Conservation (phyloP, 1,140 invertebrate genomes). For the Latrodectus geometricus region DNA sequence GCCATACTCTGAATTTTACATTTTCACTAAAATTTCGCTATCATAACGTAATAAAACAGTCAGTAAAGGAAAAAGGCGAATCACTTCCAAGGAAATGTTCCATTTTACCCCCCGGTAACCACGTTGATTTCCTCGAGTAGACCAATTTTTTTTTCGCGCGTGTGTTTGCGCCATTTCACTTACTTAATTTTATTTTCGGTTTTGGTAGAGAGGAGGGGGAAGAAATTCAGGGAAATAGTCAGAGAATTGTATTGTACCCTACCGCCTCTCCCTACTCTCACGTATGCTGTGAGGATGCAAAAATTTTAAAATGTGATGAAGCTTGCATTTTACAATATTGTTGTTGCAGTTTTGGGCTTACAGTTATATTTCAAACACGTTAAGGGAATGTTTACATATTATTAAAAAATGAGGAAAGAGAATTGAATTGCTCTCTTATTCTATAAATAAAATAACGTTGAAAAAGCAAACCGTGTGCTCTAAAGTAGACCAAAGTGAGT, state of each 20-base stretch:
- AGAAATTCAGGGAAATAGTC: no score
- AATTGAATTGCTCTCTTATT: no score
- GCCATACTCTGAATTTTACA: conserved; percentile 49
- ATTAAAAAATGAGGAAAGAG: background rate
- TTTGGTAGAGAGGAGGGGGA: background rate
- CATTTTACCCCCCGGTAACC: conserved; percentile 18
- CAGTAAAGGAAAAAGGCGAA: conserved; percentile 57
- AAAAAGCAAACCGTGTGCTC: no score
- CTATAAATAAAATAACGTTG: no score
- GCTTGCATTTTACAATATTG: conserved; percentile 36
- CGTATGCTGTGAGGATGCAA: conserved; percentile 51
- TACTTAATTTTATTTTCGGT: conserved; percentile 37
- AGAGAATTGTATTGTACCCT: conserved; percentile 38
- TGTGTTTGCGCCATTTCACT: conserved; percentile 21
- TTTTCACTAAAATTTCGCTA: conserved; percentile 59
- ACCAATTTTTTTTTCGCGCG: conserved; percentile 9
- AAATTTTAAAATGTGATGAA: conserved; percentile 61
- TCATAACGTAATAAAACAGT: conserved; percentile 61
- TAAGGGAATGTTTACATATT: conserved; percentile 27
- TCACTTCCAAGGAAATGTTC: conserved; percentile 53
- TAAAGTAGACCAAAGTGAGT: no score
- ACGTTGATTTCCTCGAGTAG: conserved; percentile 23
- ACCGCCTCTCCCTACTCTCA: conserved; percentile 7
- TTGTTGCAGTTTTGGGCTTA: background rate
- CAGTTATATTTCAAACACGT: background rate